Conservation (phyloP, 2,888 invertebrate species). For the Chouioia cunea region DNA sequence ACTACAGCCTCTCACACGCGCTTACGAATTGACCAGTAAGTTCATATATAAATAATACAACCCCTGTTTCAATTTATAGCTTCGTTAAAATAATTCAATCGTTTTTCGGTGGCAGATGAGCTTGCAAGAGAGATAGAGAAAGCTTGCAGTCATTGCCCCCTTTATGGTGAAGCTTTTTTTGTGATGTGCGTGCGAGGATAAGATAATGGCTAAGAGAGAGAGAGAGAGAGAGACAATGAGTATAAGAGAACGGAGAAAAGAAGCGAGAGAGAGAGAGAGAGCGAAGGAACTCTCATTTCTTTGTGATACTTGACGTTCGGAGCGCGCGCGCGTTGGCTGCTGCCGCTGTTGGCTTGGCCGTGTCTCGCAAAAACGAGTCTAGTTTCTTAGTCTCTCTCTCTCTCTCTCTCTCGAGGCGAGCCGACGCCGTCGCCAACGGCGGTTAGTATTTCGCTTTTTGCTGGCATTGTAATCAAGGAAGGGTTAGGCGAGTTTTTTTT, state of each 20-base stretch:
- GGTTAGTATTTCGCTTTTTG: conserved; percentile 69
- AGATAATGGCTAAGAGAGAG: conserved; percentile 18
- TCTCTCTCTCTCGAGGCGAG: no score
- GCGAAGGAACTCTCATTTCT: conserved; percentile 54
- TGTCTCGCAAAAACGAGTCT: conserved; percentile 65
- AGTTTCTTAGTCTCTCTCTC: conserved; percentile 63
- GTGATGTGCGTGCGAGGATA: no score
- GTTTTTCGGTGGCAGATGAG: no score
- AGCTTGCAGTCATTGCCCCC: no score
- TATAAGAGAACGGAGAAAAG: conserved; percentile 40
- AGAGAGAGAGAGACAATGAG: conserved; percentile 37
- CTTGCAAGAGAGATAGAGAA: no score
- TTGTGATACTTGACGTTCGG: conserved; percentile 63
- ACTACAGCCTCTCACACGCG: no score
- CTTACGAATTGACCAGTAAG: no score
- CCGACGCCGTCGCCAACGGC: conserved; percentile 61
- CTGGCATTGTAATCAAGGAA: conserved; percentile 69
- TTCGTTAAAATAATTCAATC: no score
- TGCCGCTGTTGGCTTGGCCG: conserved; percentile 31
- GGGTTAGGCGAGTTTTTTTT: conserved; percentile 69
- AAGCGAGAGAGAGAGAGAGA: no score
- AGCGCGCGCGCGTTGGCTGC: conserved; percentile 55
- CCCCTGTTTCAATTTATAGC: no score
- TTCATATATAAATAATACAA: no score
- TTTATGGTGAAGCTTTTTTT: no score